Evolutionary conservation across 2,113 vertebrate genomes (phyloP).

Genomic region (Gracilinanus agilis): DNA sequence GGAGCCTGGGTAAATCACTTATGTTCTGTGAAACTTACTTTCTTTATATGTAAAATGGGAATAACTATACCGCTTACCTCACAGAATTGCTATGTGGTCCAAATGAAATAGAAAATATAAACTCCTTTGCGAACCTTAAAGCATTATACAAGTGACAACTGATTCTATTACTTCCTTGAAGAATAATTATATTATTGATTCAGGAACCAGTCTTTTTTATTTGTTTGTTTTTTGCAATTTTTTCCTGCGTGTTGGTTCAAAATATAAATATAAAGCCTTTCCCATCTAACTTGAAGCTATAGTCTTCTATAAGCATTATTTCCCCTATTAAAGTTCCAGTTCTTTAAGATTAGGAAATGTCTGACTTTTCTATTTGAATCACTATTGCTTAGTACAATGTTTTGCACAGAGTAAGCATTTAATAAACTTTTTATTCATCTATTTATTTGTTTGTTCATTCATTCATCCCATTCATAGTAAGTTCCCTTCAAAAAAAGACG

Average conservation of each 20-base stretch:
- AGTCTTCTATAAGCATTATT: neutral
- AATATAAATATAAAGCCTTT: neutral
- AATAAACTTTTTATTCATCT: neutral
- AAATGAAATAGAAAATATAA: neutral
- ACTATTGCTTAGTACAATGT: neutral
- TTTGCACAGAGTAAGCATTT: neutral
- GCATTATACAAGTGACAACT: neutral
- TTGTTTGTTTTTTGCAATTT: neutral
- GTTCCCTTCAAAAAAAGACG: neutral
- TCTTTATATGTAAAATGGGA: neutral
- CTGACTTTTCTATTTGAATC: neutral
- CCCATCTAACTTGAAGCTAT: neutral
- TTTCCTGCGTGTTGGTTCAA: neutral
- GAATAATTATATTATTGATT: neutral
- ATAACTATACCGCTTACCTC: neutral
- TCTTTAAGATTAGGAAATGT: neutral
- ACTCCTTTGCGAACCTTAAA: neutral
- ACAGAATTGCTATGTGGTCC: neutral
- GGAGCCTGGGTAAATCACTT: neutral
- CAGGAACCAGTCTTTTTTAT: neutral
- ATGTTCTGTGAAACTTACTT: neutral
- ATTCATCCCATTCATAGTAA: neutral
- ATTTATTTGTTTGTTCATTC: neutral
- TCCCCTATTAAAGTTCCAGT: neutral
- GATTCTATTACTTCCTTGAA: neutral